Conservation (phyloP, 1,140 invertebrate species). For the Hyles euphorbiae region DNA sequence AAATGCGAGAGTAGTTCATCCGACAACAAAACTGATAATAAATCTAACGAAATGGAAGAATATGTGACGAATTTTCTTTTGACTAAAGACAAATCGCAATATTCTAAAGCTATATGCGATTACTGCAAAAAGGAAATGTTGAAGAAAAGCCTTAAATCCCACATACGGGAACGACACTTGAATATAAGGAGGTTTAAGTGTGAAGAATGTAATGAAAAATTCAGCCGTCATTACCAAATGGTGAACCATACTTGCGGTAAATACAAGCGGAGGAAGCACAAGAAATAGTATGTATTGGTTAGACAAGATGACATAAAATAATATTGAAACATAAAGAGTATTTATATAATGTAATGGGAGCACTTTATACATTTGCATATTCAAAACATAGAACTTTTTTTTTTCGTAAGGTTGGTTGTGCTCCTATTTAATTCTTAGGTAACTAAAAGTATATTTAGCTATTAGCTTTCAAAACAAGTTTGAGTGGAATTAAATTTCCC, state of each 20-base stretch:
- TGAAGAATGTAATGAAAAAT: constrained; percentile 25
- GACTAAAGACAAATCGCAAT: constrained; percentile 25
- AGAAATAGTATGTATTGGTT: neutral
- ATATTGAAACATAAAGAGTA: neutral
- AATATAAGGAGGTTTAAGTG: constrained; percentile 41
- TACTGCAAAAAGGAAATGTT: constrained; percentile 58
- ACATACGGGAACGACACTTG: constrained; percentile 47
- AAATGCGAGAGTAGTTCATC: constrained; percentile 15
- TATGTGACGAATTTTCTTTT: constrained; percentile 23
- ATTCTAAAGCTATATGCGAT: constrained; percentile 47
- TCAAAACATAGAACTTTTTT: too few species aligned
- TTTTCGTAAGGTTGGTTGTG: too few species aligned
- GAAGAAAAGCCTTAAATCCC: constrained; percentile 46
- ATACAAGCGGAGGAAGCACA: constrained; percentile 2
- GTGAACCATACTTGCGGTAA: constrained; percentile 38
- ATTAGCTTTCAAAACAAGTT: too few species aligned
- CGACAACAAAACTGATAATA: constrained; percentile 1
- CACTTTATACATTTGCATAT: too few species aligned
- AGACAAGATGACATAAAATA: neutral
- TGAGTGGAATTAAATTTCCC: too few species aligned
- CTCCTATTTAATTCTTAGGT: too few species aligned
- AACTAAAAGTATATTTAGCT: too few species aligned
- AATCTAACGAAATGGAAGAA: constrained; percentile 4
- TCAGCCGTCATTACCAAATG: constrained; percentile 38
- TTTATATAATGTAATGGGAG: too few species aligned